phyloP scores from a whole-genome alignment of 2,888 invertebrate species.

The Cerastis rubricosa region DNA sequence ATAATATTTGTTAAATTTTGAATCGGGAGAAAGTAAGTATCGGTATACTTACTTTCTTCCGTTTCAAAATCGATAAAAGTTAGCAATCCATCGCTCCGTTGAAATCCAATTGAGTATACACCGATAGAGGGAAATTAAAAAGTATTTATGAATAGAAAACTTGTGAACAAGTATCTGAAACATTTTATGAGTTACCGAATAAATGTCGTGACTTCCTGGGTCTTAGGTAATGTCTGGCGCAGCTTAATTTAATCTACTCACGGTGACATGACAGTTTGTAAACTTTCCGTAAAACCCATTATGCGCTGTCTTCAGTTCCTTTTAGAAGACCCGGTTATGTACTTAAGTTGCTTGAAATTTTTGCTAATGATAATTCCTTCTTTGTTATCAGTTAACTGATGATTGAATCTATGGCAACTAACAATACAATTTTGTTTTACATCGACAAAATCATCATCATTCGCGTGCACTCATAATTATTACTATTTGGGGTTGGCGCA shows the following conservation, averaged over 20 bases:
- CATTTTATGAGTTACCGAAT: constrained; percentile 23
- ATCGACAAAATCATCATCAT: too few species aligned
- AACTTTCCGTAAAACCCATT: constrained; percentile 49
- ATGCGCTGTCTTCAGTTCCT: constrained; percentile 30
- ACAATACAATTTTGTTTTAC: too few species aligned
- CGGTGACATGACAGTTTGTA: constrained; percentile 42
- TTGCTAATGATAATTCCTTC: background rate
- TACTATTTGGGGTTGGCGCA: too few species aligned
- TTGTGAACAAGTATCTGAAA: constrained; percentile 1
- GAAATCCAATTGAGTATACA: constrained; percentile 16
- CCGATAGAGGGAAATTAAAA: background rate
- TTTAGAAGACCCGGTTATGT: background rate
- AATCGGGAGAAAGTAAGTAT: too few species aligned
- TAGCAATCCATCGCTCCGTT: background rate
- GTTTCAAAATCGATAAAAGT: background rate
- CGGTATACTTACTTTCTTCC: background rate
- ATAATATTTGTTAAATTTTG: too few species aligned
- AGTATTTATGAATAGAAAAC: background rate
- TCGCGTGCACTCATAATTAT: too few species aligned
- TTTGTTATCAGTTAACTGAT: background rate
- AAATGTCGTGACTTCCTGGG: constrained; percentile 30
- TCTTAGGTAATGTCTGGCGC: background rate
- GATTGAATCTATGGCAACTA: too few species aligned
- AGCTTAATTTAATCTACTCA: constrained; percentile 40
- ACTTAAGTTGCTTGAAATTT: background rate